Base-by-base conservation (phyloP, 1,140 invertebrate genomes). In the Bicyclus anynana region DNA sequence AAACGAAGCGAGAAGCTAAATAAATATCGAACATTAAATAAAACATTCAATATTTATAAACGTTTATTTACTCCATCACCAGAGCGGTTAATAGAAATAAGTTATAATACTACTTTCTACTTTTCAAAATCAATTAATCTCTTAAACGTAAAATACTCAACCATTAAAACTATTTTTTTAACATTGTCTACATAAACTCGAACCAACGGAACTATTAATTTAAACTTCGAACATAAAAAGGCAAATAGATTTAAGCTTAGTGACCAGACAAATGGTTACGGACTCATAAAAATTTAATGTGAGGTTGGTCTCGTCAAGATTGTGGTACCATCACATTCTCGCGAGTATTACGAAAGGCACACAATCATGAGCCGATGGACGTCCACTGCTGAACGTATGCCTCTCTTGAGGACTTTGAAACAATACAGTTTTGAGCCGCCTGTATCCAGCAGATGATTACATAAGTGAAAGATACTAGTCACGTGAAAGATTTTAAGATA, bases 211-310 rank as follows among this genome's bases (percentile, higher is more conserved):
- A 16, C 40, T 44, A 44, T 44, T 44, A 44, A 44, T 44, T 44
- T 44, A 20, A 44, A 20, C 18, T 44, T 44, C 16, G 17, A 44
- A 44, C n/a, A 16, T 40, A 44, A 44, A 20, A 56, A 50, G 35
- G 35, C 47, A 56, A 56, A 47, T 44, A 49, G 17, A 44, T 48
- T 18, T 50, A 50, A 56, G 46, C 47, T 50, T 56, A 56, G 54
- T 42, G 54, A 56, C 53, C 29, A 52, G 47, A 55, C 52, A 50
- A 54, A 50, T 55, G 42, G 52, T 55, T 27, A 54, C 42, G 49
- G 59, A 44, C 10, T 46, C 52, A 46, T 61, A 55, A 61, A 55
- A 55, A 21, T 55, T 53, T 61, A 61, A 54, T 53, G 48, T 42
- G 16, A 42, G 59, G 29, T 55, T 49, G 33, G 6, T 18, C 17